Evolutionary conservation across 2,113 vertebrate genomes (phyloP).

Genomic region (Hucho hucho): DNA sequence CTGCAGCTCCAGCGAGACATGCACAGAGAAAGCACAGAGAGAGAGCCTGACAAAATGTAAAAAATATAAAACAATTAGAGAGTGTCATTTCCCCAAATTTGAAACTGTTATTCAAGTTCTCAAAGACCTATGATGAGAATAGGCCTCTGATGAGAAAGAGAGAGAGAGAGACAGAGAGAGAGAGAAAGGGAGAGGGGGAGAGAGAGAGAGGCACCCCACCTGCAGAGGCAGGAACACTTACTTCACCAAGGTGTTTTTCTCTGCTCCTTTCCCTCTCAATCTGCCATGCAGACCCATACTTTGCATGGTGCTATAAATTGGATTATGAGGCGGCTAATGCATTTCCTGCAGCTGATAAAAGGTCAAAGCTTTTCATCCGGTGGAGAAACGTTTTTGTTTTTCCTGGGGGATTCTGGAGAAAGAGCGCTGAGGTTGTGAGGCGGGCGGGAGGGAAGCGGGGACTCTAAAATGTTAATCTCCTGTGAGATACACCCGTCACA

Average conservation of each 20-base stretch:
- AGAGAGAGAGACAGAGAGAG: too few species aligned
- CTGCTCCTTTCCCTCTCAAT: not conserved
- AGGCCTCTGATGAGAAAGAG: too few species aligned
- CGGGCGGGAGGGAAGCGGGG: not conserved
- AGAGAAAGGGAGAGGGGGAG: not conserved
- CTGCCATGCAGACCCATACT: slow-evolving; percentile 39
- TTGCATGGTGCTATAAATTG: slow-evolving; percentile 51
- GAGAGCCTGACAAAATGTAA: too few species aligned
- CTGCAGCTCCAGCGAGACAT: slow-evolving; percentile 41
- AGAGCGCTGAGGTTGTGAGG: not conserved
- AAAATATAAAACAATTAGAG: too few species aligned
- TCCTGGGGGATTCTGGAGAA: not conserved
- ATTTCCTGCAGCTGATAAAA: slow-evolving; percentile 55
- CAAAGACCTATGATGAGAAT: too few species aligned
- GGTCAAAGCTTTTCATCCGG: slow-evolving; percentile 52
- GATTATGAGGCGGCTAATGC: slow-evolving; percentile 52
- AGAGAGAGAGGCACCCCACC: slow-evolving; percentile 26
- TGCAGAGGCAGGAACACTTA: slow-evolving; percentile 21
- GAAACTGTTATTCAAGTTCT: too few species aligned
- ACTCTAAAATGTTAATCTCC: slow-evolving; percentile 15
- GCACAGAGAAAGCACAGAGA: not conserved
- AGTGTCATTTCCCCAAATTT: too few species aligned
- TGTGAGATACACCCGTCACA: slow-evolving; percentile 32
- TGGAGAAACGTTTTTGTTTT: slow-evolving; percentile 24
- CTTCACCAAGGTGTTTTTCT: slow-evolving; percentile 14